These are phyloP conservation scores for Chlorospingus semifuscus DNA, from an alignment of 2,797 vertebrate species.

Conservation along the genomic window DNA sequence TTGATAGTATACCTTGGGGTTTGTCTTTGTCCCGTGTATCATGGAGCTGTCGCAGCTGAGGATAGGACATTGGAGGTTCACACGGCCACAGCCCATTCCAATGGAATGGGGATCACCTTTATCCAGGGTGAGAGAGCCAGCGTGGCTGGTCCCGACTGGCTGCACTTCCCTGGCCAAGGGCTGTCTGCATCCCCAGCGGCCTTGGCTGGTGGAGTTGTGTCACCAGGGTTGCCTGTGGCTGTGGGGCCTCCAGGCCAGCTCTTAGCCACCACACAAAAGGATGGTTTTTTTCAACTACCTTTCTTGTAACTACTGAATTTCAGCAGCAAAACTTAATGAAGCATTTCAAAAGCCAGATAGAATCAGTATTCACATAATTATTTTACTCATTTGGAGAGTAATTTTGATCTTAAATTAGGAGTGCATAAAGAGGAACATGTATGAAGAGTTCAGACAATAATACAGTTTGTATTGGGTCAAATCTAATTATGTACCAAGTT, in stretches of 20 bases:
- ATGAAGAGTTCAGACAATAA: neutral
- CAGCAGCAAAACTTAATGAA: neutral
- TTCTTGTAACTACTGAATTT: neutral
- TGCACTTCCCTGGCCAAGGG: neutral
- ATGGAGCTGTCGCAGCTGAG: neutral
- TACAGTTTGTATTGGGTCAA: neutral
- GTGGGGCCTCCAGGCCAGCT: neutral
- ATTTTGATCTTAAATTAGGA: neutral
- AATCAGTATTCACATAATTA: neutral
- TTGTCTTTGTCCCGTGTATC: neutral
- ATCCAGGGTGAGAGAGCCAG: too few species aligned
- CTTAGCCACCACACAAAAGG: neutral
- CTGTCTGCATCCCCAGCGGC: neutral
- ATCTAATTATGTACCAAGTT: neutral
- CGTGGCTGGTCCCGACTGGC: neutral
- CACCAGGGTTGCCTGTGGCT: neutral
- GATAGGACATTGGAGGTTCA: too few species aligned
- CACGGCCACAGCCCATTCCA: neutral
- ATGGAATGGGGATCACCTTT: neutral
- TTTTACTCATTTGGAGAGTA: neutral
- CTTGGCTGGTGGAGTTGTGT: too few species aligned
- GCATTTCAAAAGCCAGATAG: neutral
- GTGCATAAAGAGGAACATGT: neutral
- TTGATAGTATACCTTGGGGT: neutral
- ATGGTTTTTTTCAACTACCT: neutral